Evolutionary conservation across 2,113 vertebrate species (phyloP), one percentile per base, ranked within the genome.

Genomic region (Erythrocercus mccallii): DNA sequence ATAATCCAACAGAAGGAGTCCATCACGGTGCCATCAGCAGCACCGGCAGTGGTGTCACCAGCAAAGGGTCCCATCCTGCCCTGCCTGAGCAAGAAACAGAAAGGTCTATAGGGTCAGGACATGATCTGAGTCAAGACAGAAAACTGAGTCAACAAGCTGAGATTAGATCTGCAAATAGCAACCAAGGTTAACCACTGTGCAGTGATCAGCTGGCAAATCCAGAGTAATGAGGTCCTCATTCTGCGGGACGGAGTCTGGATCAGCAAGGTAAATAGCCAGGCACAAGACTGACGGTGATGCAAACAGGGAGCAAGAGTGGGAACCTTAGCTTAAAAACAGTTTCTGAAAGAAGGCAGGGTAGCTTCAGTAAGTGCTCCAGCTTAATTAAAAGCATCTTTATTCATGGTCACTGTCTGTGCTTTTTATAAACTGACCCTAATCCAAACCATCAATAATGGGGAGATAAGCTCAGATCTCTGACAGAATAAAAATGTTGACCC

Each of bases 41-140:
- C 40, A 28, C 25, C 3, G 4, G 20, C 23, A 70, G 10, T 20
- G 60, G 37, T n/a, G 27, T 35, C 38, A 57, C n/a, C 21, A 19
- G 13, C 27, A 48, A 20, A 11, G 7, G 7, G 2, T 33, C 42
- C 21, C 27, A 18, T 37, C 35, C 54, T 79, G 56, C 22, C 40
- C 18, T 13, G 66, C 28, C 14, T 0, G 0, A 56, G 8, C 1
- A 1, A 40, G 21, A 35, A 12, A 42, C 27, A 28, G 16, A 51
- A 44, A 28, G 12, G 7, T 12, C 31, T 22, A 7, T 4, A 17
- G 22, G 21, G 8, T 20, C 22, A 35, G 69, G 12, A 21, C 4
- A 21, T 4, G 28, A 38, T 42, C 14, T 14, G 51, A 24, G 30
- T 38, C 15, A 65, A 66, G 31, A 12, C 35, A 57, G 53, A 66